Conservation (phyloP, 1,140 invertebrate species). For the Euwallacea fornicatus region DNA sequence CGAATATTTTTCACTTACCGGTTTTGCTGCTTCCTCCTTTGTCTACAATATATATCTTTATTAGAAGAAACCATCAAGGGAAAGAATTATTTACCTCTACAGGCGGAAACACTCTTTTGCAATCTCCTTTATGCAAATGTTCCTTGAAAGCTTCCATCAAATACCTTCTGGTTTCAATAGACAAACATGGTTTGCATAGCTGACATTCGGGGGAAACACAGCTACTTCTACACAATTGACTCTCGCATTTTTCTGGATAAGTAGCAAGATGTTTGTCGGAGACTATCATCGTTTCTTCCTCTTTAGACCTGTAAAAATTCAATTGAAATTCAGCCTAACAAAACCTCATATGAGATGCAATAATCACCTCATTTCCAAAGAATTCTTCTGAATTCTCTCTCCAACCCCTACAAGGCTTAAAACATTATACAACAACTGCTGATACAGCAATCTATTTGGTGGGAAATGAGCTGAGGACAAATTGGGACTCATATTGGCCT, state of each 20-base stretch:
- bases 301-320: slow-evolving; percentile 48
- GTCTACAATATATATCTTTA: slow-evolving; percentile 47
- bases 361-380: slow-evolving; percentile 38
- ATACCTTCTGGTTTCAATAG: slow-evolving; percentile 59
- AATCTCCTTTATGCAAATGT: slow-evolving; percentile 75
- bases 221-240: slow-evolving; percentile 60
- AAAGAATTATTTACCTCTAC: slow-evolving; percentile 61
- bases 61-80: slow-evolving; percentile 48
- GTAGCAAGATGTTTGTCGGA: slow-evolving; percentile 80
- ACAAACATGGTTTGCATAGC: slow-evolving; percentile 78
- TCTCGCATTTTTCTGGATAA: slow-evolving; percentile 69
- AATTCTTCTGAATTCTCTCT: slow-evolving; percentile 52
- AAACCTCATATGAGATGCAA: background rate
- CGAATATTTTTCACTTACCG: slow-evolving; percentile 56
- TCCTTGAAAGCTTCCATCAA: slow-evolving; percentile 75
- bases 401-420: slow-evolving; percentile 80
- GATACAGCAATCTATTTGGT: slow-evolving; percentile 85
- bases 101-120: slow-evolving; percentile 78
- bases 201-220: slow-evolving; percentile 72
- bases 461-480: slow-evolving; percentile 90
- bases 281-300: slow-evolving; percentile 68
- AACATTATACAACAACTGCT: slow-evolving; percentile 89
- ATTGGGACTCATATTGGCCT: slow-evolving; percentile 98
- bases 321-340: background rate
- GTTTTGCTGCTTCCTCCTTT: slow-evolving; percentile 38